phyloP scores from a whole-genome alignment of 2,113 vertebrate genomes.

The Marcusenius ussheri region DNA sequence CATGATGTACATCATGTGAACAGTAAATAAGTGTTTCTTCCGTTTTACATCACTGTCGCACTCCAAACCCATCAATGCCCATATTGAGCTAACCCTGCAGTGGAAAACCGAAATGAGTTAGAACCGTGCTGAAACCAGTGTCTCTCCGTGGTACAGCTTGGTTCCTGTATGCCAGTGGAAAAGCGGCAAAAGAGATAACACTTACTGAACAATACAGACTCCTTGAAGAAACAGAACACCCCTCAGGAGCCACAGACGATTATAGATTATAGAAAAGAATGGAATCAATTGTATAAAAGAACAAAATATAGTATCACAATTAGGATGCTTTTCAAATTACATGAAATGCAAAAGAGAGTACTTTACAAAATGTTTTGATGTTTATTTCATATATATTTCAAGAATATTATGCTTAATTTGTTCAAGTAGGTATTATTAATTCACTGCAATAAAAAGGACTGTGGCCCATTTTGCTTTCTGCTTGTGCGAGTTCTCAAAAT shows the following conservation, averaged over 20 bases:
- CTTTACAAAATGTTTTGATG: neutral
- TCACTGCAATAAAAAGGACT: neutral
- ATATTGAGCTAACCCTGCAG: neutral
- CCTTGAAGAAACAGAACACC: neutral
- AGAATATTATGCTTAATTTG: neutral
- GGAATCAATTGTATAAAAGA: neutral
- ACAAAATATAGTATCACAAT: neutral
- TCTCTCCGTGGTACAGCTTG: neutral
- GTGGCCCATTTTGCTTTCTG: neutral
- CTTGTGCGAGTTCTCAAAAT: neutral
- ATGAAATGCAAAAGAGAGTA: neutral
- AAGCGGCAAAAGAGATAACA: neutral
- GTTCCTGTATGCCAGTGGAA: neutral
- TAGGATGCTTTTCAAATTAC: neutral
- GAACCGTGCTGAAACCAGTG: neutral
- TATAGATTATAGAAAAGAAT: neutral
- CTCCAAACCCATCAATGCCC: neutral
- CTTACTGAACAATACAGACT: neutral
- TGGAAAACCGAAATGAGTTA: neutral
- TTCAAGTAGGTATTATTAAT: neutral
- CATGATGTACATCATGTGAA: neutral
- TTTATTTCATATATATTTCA: neutral
- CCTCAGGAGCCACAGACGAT: neutral
- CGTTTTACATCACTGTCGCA: neutral
- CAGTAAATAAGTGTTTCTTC: neutral